Evolutionary conservation across 2,888 invertebrate genomes (phyloP).

Genomic region (Baronia brevicornis): DNA sequence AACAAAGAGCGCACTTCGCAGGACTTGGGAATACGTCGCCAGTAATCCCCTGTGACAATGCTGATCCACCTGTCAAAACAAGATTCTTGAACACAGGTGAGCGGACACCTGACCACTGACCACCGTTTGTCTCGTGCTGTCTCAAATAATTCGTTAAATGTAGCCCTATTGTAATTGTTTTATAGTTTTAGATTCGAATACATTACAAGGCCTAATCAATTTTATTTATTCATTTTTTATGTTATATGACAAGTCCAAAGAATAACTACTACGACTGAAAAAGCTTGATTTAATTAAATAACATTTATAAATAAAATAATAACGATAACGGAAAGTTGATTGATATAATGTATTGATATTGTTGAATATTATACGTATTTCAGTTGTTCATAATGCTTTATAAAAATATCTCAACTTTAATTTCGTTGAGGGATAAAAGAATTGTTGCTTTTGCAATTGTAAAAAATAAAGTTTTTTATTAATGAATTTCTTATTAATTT

Average conservation of each 20-base stretch:
- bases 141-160: slow-evolving; percentile 19
- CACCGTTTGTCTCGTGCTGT: slow-evolving; percentile 6
- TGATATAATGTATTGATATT: no score
- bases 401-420: no score
- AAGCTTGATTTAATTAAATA: neutral
- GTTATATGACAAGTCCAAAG: no score
- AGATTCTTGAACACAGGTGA: slow-evolving; percentile 54
- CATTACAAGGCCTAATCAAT: slow-evolving; percentile 6
- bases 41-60: slow-evolving; percentile 45
- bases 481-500: no score
- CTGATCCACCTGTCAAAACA: slow-evolving; percentile 62
- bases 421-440: no score
- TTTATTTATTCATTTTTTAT: neutral
- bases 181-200: slow-evolving; percentile 14
- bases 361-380: no score
- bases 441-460: no score
- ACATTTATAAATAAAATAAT: neutral
- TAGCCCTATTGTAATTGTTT: slow-evolving; percentile 18
- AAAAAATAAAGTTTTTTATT: no score
- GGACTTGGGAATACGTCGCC: slow-evolving; percentile 20
- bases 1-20: slow-evolving; percentile 27
- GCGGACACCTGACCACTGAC: slow-evolving; percentile 44
- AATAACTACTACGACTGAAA: neutral
- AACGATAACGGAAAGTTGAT: no score
- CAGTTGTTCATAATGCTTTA: no score